A percentile compares a stretch with the other conserved stretches of the same genome.
These are phyloP conservation scores for Phortica variegata DNA, from an alignment of 1,140 invertebrate species.

Conservation along the genomic window DNA sequence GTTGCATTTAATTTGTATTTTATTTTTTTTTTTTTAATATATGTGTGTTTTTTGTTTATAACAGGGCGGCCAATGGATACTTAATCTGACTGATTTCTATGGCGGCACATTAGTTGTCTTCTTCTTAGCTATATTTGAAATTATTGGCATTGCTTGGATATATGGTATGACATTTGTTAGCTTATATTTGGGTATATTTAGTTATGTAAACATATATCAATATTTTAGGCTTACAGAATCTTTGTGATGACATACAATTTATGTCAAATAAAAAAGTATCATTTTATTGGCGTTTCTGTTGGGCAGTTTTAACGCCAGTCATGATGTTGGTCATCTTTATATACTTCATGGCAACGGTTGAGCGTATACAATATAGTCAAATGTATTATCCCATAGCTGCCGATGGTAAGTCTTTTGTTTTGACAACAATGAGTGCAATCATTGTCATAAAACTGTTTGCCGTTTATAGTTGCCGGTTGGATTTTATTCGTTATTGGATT, in stretches of 20 bases:
- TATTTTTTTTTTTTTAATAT: conserved; percentile 1
- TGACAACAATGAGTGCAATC: conserved; percentile 1
- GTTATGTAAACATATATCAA: too few species aligned
- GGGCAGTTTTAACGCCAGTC: conserved; percentile 73
- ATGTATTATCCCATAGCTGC: conserved; percentile 56
- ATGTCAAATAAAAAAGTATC: conserved; percentile 74
- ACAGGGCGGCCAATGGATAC: conserved; percentile 84
- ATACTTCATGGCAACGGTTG: conserved; percentile 62
- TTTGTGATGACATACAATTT: conserved; percentile 74
- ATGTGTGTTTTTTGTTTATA: conserved; percentile 29
- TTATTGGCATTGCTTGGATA: conserved; percentile 71
- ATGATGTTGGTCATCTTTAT: conserved; percentile 71
- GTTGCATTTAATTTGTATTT: neutral
- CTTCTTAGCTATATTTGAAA: conserved; percentile 72
- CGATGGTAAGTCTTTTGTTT: conserved; percentile 35
- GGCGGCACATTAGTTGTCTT: conserved; percentile 79
- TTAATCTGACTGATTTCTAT: conserved; percentile 83
- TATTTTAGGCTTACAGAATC: conserved; percentile 70
- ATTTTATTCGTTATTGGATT: conserved; percentile 58
- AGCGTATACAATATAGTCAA: conserved; percentile 61
- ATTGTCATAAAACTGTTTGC: neutral
- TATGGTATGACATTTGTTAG: conserved; percentile 67
- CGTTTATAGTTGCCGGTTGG: conserved; percentile 56
- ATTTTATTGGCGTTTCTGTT: conserved; percentile 77
- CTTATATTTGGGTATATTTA: too few species aligned